Base-by-base conservation (phyloP, 2,797 vertebrate species). In the Cirrhinus mrigala region DNA sequence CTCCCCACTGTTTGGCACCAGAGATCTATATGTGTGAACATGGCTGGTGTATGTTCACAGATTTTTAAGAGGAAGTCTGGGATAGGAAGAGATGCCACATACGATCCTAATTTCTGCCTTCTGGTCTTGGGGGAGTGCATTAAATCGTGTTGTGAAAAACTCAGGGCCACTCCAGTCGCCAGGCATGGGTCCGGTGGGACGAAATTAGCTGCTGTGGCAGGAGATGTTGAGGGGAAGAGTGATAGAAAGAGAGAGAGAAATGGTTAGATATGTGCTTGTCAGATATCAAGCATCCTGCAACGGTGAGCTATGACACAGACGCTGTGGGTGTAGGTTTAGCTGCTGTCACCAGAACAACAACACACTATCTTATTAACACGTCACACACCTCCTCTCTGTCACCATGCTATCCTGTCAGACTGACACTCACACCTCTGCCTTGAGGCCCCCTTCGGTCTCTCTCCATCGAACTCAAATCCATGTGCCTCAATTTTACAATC, bases 291-390 rank as follows among this genome's bases (percentile, higher is more conserved):
- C 78, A 87, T 69, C 54, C 62, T 62, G 83, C 69, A 40, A 50
- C 4, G 40, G 73, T 82, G 73, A 82, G 85, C 71, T 75, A 81
- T 81, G 85, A 81, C 79, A 84, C 54, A 70, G 84, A 78, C 18
- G 27, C 64, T 82, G 82, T 84, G 76, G 76, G 82, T 76, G 86
- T 85, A 48, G 62, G 64, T 82, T 79, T 82, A 79, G 54, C 77
- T 79, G 54, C 75, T 77, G 86, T 88, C 86, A 85, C 69, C 29
- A 62, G 68, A 78, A 87, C 86, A 76, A 79, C 79, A 83, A 70
- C 62, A 77, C 64, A 24, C 77, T 78, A 68, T 86, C 82, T 87
- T 74, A 88, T 87, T 85, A 89, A 82, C 87, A 87, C 83, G 83
- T 80, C 82, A 85, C 46, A 87, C 73, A 83, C 70, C 58, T 66